phyloP scores from a whole-genome alignment of 2,888 invertebrate genomes.

The Ephialtes manifestator region DNA sequence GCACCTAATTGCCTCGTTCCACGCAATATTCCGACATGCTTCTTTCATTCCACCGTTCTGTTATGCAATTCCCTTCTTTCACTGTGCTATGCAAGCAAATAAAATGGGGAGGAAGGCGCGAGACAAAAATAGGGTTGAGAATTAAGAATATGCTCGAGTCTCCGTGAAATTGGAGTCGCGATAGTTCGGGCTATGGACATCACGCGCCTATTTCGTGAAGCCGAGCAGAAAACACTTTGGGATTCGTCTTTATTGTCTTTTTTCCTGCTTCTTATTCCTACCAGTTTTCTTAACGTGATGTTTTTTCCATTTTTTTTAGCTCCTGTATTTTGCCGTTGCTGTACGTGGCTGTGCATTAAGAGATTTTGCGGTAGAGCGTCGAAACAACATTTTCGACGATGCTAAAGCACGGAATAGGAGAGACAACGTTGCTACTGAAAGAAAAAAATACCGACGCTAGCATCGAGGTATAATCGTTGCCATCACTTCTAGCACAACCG shows the following conservation, averaged over 20 bases:
- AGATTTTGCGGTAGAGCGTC: slow-evolving; percentile 1
- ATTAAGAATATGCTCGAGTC: slow-evolving; percentile 65
- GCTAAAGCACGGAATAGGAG: slow-evolving; percentile 47
- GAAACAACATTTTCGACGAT: slow-evolving; percentile 38
- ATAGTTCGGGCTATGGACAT: slow-evolving; percentile 47
- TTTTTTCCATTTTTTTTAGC: slow-evolving; percentile 10
- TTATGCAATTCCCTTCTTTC: slow-evolving; percentile 7
- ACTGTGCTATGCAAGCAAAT: slow-evolving; percentile 38
- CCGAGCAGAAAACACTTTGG: slow-evolving; percentile 27
- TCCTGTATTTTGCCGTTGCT: slow-evolving; percentile 20
- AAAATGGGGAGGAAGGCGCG: slow-evolving; percentile 21
- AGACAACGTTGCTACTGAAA: slow-evolving; percentile 15
- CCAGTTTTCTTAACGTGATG: slow-evolving; percentile 43
- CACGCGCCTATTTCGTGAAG: slow-evolving; percentile 33
- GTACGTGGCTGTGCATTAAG: slow-evolving; percentile 45
- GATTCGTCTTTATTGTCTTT: slow-evolving; percentile 50
- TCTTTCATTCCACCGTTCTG: slow-evolving; percentile 28
- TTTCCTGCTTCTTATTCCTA: slow-evolving; percentile 34
- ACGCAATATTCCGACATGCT: slow-evolving; percentile 52
- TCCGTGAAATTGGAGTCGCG: slow-evolving; percentile 69
- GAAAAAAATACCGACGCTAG: slow-evolving; percentile 19
- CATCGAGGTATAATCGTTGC: slow-evolving; percentile 36
- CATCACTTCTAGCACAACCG: slow-evolving; percentile 4
- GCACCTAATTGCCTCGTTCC: slow-evolving; percentile 59
- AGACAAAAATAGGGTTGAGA: slow-evolving; percentile 30